Evolutionary conservation across 2,797 vertebrate genomes (phyloP).

Genomic region (Gymnothorax javanicus): DNA sequence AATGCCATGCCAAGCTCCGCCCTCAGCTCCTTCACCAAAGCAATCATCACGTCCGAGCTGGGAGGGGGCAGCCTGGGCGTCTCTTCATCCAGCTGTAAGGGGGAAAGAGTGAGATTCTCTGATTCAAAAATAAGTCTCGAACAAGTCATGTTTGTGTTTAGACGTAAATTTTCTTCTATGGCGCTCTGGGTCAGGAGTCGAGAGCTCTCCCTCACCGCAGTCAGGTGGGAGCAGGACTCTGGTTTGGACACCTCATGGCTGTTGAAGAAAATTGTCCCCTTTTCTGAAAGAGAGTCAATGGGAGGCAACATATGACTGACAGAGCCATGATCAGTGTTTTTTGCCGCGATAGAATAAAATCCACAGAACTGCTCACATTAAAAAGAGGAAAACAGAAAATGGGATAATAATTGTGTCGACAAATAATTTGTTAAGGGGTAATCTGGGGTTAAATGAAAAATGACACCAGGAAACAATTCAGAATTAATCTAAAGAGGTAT

Average conservation of each 20-base stretch:
- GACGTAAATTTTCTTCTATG: no score
- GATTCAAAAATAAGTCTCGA: no score
- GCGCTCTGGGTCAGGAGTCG: neutral
- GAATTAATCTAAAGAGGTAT: no score
- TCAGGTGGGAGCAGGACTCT: constrained; percentile 73
- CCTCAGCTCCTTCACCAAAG: constrained; percentile 65
- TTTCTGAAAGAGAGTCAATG: constrained; percentile 57
- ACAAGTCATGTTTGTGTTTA: no score
- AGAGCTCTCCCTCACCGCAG: constrained; percentile 60
- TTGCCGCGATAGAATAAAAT: no score
- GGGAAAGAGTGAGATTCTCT: neutral
- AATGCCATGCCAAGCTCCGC: constrained; percentile 69
- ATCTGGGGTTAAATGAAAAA: no score
- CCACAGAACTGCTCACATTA: no score
- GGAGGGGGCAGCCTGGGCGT: constrained; percentile 59
- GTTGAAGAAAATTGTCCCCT: constrained; percentile 76
- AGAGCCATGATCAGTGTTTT: no score
- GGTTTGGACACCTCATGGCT: constrained; percentile 78
- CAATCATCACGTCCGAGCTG: constrained; percentile 59
- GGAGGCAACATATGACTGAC: neutral
- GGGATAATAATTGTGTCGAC: neutral
- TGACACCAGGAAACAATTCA: no score
- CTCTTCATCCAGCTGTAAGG: constrained; percentile 63
- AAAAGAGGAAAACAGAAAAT: neutral
- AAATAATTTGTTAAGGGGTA: no score